These are phyloP conservation scores for Tetragnatha montana DNA, from an alignment of 2,888 invertebrate genomes.

Conservation along the genomic window DNA sequence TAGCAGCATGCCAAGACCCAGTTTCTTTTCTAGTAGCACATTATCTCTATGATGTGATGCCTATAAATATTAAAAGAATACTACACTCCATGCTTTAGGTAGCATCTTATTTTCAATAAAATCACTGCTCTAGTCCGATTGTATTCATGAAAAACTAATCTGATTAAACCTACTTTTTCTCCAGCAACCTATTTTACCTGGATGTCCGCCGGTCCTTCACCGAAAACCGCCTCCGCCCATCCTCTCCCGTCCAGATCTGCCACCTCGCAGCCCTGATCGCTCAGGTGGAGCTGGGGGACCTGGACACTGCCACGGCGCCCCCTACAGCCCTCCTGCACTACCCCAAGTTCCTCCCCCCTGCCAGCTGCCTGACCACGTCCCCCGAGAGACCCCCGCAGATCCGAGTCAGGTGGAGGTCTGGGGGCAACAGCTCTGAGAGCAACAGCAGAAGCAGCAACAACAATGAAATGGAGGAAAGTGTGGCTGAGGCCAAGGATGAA, in stretches of 20 bases:
- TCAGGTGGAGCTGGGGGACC: conserved; percentile 85
- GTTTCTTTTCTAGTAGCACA: no score
- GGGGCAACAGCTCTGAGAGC: conserved; percentile 41
- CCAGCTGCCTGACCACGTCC: conserved; percentile 9
- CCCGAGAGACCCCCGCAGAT: conserved; percentile 48
- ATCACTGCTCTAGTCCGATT: neutral
- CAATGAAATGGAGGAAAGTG: conserved; percentile 16
- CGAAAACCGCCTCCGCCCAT: conserved; percentile 84
- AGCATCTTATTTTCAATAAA: no score
- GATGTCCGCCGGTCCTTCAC: conserved; percentile 87
- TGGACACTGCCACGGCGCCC: conserved; percentile 63
- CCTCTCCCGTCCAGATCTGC: conserved; percentile 83
- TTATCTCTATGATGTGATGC: no score
- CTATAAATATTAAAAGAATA: no score
- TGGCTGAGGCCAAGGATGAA: conserved; percentile 16
- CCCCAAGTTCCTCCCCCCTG: conserved; percentile 69
- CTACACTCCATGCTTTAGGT: no score
- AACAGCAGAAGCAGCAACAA: conserved; percentile 7
- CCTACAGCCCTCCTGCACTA: conserved; percentile 71
- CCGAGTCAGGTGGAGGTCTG: conserved; percentile 65
- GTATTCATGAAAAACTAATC: neutral
- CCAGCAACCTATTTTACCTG: conserved; percentile 87
- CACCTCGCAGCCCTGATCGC: conserved; percentile 86
- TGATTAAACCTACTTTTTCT: neutral
- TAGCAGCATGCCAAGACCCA: no score